These are phyloP conservation scores for Toxonevra muliebris DNA, from an alignment of 2,888 invertebrate species.

Conservation along the genomic window DNA sequence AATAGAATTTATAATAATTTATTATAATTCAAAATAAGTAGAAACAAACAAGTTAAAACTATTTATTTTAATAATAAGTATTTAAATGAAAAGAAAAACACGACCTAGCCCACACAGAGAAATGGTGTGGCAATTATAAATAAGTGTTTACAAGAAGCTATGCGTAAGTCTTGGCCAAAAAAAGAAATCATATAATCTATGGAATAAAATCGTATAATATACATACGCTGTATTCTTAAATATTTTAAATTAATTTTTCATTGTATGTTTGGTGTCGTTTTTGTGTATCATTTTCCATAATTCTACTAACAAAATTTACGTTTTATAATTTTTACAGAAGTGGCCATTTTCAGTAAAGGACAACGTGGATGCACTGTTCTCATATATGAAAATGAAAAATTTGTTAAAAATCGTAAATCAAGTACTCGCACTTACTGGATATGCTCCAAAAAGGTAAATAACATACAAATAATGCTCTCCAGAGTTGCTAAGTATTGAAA, in stretches of 20 bases:
- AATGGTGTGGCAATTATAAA: no score
- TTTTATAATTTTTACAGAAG: constrained; percentile 52
- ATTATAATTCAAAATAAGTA: no score
- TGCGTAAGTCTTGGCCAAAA: neutral
- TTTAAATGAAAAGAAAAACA: neutral
- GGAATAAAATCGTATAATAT: neutral
- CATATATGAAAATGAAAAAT: constrained; percentile 55
- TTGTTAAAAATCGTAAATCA: constrained; percentile 63
- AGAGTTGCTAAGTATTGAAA: no score
- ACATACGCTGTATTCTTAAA: no score
- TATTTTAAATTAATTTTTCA: no score
- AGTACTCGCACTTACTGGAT: constrained; percentile 63
- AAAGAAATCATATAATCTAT: neutral
- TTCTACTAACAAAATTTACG: neutral
- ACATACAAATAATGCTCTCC: neutral
- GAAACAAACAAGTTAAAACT: neutral
- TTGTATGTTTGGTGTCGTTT: no score
- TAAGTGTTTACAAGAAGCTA: no score
- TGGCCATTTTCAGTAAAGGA: constrained; percentile 60
- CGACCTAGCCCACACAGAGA: no score
- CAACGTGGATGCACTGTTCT: constrained; percentile 62
- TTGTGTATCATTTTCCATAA: no score
- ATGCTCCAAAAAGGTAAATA: constrained; percentile 60
- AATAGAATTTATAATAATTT: no score
- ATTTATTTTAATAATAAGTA: neutral